phyloP scores from a whole-genome alignment of 2,113 vertebrate species.

The Macheiramphus alcinus region DNA sequence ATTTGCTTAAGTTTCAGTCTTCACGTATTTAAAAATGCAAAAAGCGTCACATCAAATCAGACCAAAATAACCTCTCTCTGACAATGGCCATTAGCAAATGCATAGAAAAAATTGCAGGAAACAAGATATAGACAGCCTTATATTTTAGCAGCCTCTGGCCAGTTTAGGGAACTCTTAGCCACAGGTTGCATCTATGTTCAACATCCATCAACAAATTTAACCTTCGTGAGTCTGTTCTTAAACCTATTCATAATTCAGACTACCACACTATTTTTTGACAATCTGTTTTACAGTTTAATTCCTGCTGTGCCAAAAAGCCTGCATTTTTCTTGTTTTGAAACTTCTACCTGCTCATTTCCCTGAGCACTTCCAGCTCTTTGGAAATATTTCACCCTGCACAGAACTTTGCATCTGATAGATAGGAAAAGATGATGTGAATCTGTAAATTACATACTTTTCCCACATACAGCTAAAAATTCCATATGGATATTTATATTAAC shows the following conservation, averaged over 20 bases:
- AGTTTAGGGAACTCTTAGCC: background rate
- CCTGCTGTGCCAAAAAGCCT: background rate
- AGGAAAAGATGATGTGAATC: background rate
- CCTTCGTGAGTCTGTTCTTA: conserved; percentile 23
- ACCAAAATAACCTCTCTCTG: background rate
- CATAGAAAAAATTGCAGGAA: background rate
- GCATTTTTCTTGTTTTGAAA: conserved; percentile 20
- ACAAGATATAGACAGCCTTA: background rate
- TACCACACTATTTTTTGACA: background rate
- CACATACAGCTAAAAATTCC: background rate
- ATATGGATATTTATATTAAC: background rate
- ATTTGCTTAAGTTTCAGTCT: background rate
- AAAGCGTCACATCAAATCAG: conserved; percentile 5
- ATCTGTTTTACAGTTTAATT: conserved; percentile 9
- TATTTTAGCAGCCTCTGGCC: background rate
- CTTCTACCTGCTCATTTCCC: background rate
- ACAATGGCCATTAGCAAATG: conserved; percentile 26
- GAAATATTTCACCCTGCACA: background rate
- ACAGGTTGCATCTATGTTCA: background rate
- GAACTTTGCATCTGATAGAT: background rate
- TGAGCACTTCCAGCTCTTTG: background rate
- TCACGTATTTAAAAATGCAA: conserved; percentile 10
- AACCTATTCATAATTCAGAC: background rate
- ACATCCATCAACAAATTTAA: conserved; percentile 17
- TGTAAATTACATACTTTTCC: background rate